Evolutionary conservation across 2,888 invertebrate species (phyloP).

Genomic region (Ophion costatus): DNA sequence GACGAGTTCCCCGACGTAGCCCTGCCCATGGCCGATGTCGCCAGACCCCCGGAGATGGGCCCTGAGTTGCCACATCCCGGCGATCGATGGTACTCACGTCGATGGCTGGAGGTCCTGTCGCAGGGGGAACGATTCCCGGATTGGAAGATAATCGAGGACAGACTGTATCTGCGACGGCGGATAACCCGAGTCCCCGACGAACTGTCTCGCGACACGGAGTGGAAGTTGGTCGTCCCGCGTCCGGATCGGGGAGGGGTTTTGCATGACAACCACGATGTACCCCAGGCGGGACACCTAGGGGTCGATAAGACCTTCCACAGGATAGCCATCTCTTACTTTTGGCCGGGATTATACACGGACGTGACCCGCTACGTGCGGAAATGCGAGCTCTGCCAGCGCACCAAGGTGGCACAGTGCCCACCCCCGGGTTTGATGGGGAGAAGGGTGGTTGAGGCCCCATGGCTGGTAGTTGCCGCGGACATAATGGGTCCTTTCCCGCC

Average conservation of each 20-base stretch:
- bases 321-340: slow-evolving; percentile 60
- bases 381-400: slow-evolving; percentile 61
- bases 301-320: slow-evolving; percentile 63
- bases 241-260: background rate
- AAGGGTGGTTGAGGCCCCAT: slow-evolving; percentile 49
- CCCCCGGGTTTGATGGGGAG: slow-evolving; percentile 50
- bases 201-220: background rate
- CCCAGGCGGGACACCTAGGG: slow-evolving; percentile 42
- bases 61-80: background rate
- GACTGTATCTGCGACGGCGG: slow-evolving; percentile 6
- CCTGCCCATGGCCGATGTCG: background rate
- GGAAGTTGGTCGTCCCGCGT: slow-evolving; percentile 47
- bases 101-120: background rate
- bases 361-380: slow-evolving; percentile 49
- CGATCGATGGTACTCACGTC: background rate
- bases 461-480: slow-evolving; percentile 67
- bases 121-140: background rate
- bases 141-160: slow-evolving; percentile 44
- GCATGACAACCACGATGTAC: slow-evolving; percentile 39
- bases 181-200: background rate
- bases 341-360: slow-evolving; percentile 62
- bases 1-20: background rate
- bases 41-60: background rate
- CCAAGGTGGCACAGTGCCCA: slow-evolving; percentile 47
- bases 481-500: slow-evolving; percentile 45